Base-by-base conservation (phyloP, 2,888 invertebrate species). In the Agriopis leucophaearia region DNA sequence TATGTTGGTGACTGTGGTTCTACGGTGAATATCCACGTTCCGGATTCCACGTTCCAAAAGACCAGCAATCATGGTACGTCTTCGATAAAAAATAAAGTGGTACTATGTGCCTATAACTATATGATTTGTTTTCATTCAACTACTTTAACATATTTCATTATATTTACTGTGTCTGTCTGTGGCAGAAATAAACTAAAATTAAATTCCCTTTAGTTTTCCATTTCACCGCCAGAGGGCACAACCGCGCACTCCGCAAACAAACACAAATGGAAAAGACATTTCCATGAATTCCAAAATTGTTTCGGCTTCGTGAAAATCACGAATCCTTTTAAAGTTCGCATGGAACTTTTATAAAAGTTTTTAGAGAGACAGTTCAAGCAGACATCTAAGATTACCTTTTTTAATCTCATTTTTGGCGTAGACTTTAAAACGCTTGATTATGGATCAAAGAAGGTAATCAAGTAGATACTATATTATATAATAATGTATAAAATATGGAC, bases 181-280 rank as follows among this genome's bases (percentile, higher is more conserved):
- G 5, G 13, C 42, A 8, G 38, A 55, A 56, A 65, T 60, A 45
- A 54, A 66, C 58, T 64, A 55, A 55, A 58, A 54, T 67, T 54
- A 38, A 67, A 67, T 58, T 66, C 62, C 35, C 8, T 54, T 66
- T 56, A 36, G 42, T 48, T 67, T 58, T 58, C 36, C 57, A 62
- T 62, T 66, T 62, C 45, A 16, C 51, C 40, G 16, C 35, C 55
- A 65, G 65, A 47, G 65, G 36, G 57, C 40, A 35, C 55, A 27
- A 42, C 57, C 42, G 44, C 42, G 18, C 58, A 12, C 56, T 52
- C 48, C 63, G 59, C 63, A 52, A 57, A 38, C 44, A 45, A 47
- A 18, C 45, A 16, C 47, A 12, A 62, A 68, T 68, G 60, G 35
- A 56, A 55, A 18, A 60, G 50, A 51, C 60, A 60, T 68, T 68